A percentile compares a stretch with the other conserved stretches of the same genome.
Evolutionary conservation across 2,113 vertebrate species (phyloP).

Genomic region (Parotia lawesii): DNA sequence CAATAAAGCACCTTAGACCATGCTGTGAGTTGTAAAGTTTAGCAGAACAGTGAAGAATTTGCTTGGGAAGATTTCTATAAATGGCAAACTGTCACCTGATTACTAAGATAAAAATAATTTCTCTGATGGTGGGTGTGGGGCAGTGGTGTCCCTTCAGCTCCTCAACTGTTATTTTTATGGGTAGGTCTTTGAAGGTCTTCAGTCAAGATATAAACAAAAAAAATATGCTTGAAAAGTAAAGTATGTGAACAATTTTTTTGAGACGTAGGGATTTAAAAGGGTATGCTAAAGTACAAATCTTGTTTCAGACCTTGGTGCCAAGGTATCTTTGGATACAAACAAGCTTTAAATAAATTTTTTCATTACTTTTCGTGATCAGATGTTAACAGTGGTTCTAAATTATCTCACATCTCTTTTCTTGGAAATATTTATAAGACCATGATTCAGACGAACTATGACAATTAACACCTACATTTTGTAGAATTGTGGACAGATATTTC

Average conservation of each 20-base stretch:
- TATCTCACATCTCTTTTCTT: neutral
- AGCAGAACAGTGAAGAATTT: neutral
- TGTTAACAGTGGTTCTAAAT: neutral
- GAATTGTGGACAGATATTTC: neutral
- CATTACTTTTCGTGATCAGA: neutral
- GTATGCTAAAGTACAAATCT: neutral
- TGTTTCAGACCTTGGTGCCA: neutral
- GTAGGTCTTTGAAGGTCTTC: neutral
- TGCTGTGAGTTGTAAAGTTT: neutral
- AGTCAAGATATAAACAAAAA: neutral
- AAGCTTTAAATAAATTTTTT: neutral
- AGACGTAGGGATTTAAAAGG: neutral
- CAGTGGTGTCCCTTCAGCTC: neutral
- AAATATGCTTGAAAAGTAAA: neutral
- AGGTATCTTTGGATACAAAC: neutral
- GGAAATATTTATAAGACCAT: neutral
- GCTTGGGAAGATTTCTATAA: neutral
- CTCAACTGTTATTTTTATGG: neutral
- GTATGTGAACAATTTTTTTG: neutral
- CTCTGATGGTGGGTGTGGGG: neutral
- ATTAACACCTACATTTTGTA: neutral
- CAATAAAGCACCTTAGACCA: neutral
- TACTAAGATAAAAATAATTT: neutral
- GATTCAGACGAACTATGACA: neutral
- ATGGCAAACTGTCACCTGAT: neutral